Base-by-base conservation (phyloP, 1,140 invertebrate species). In the Phenacoccus solenopsis region DNA sequence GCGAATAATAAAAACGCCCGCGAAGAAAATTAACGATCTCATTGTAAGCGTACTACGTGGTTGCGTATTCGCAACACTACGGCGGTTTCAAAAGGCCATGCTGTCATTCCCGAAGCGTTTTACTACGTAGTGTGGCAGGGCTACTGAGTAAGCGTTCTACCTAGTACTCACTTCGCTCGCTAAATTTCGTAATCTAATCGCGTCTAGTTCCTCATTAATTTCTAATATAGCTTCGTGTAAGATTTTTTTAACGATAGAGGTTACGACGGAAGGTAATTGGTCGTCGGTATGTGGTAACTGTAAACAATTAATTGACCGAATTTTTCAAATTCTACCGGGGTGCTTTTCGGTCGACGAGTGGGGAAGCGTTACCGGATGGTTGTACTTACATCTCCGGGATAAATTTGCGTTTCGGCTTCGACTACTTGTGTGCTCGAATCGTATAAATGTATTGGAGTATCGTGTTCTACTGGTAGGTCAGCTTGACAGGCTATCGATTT, bases 181-280 rank as follows among this genome's bases (percentile, higher is more conserved):
- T 49, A 49, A 49, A n/a, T 4, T 49, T 49, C 38, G 38, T 49
- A 64, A 25, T 25, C 22, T 24, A 64, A 64, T 10, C 2, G 13
- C 25, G 22, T 64, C 59, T 10, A 64, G 2, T 64, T 64, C 59
- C 20, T 24, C 25, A 27, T 64, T 64, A 64, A 64, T 64, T 64
- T 64, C 59, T 27, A 64, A 27, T 24, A 64, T 64, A 64, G 59
- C 59, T 64, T 64, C 59, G 10, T 16, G 21, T 64, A 64, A 64
- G 13, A 64, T 64, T 25, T 64, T 64, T 9, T 64, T 27, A 24
- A 64, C 59, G 5, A 27, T 64, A 27, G 59, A 64, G 21, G 10
- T 27, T 24, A 64, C 25, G 25, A 64, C 16, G 16, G 59, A 49
- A 49, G 38, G 38, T 9, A 49, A 49, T 49, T 49, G 12, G 38